phyloP scores from a whole-genome alignment of 2,888 invertebrate genomes.

The Ypsolopha scabrella region DNA sequence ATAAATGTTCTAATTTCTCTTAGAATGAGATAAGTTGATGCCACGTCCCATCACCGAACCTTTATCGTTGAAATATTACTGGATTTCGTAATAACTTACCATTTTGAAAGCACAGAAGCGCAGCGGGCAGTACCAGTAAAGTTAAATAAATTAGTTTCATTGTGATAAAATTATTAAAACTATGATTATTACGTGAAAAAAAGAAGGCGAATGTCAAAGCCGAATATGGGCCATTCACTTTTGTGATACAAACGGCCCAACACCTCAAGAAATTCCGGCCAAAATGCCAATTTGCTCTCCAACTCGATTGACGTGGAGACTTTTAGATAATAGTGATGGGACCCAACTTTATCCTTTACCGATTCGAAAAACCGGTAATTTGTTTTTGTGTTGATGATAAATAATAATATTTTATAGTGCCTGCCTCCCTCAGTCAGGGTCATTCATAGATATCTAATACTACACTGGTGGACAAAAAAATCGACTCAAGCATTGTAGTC shows the following conservation, averaged over 20 bases:
- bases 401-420: neutral
- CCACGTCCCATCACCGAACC: constrained; percentile 45
- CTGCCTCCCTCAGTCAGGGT: neutral
- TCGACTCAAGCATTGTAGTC: no score
- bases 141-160: constrained; percentile 79
- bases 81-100: constrained; percentile 71
- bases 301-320: constrained; percentile 71
- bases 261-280: constrained; percentile 37
- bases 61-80: constrained; percentile 18
- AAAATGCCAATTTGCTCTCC: constrained; percentile 62
- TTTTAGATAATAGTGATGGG: constrained; percentile 48
- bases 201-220: constrained; percentile 29
- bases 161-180: constrained; percentile 31
- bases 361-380: constrained; percentile 13
- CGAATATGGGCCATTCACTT: constrained; percentile 56
- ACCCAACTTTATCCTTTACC: neutral
- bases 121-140: constrained; percentile 77
- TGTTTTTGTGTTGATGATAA: neutral
- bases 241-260: constrained; percentile 35
- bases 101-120: constrained; percentile 76
- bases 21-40: constrained; percentile 20
- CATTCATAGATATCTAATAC: no score
- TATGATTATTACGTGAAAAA: constrained; percentile 24
- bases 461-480: no score
- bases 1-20: neutral